Evolutionary conservation across 2,113 vertebrate species (phyloP), one percentile per base, ranked within the genome.

Genomic region (Haplochromis burtoni): DNA sequence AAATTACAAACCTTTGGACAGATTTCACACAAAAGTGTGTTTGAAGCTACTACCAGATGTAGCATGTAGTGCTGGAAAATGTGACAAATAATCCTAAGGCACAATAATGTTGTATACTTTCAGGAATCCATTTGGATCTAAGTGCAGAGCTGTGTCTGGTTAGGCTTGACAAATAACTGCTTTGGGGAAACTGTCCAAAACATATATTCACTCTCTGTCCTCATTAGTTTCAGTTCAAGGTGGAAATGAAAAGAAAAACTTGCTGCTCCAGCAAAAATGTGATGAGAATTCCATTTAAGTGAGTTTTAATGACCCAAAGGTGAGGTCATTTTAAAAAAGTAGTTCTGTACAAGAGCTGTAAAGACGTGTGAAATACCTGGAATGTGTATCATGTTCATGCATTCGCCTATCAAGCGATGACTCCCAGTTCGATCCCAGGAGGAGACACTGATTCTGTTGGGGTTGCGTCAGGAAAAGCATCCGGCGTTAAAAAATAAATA

Each of bases 101-200:
- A 9, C n/a, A 40, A 42, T 83, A 29, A 31, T 80, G 16, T 76
- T 66, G 10, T 78, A 8, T 59, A 19, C 84, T 86, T 82, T 38
- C 47, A 76, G 82, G 21, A 53, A 82, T 86, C 31, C 16, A 54
- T 82, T 55, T 76, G 47, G 45, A n/a, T 49, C 73, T 13, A 13
- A 51, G 45, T 31, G 73, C 26, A 78, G 26, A 49, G 26, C 73
- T 31, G 73, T 51, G 19, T 54, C 63, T 84, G 86, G 57, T 82
- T 82, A 80, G 59, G 12, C 84, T 85, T 93, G 82, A 92, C 68
- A 79, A 83, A 89, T 83, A 73, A 38, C 57, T 79, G 76, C 80
- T 45, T 84, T 76, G 31, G 81, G 81, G 90, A 57, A 29, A 4
- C 33, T 76, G 21, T 92, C 82, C 87, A 90, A 87, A 90, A 71